Base-by-base conservation (phyloP, 2,797 vertebrate species). In the Characodon lateralis region DNA sequence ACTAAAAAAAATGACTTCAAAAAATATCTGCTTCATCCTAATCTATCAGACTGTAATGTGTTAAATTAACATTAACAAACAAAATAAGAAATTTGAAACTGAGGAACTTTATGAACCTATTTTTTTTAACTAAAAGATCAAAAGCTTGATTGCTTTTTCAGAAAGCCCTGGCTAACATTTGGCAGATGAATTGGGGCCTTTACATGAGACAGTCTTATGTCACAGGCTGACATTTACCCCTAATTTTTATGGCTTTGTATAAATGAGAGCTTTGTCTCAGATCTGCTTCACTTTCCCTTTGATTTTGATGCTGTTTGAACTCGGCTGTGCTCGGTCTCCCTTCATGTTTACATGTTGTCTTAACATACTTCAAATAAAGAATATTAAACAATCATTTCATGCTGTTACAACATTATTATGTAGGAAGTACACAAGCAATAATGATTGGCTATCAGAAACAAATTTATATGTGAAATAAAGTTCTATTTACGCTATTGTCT, bases 231-330 rank as follows among this genome's bases (percentile, higher is more conserved):
- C 63, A 66, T 66, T 66, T 66, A 10, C 39, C 3, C 39, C 63
- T 12, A 35, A 41, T 66, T 66, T 66, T 12, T 24, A 12, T 66
- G 63, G 35, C 35, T 41, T 66, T 24, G 35, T 66, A 41, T 66
- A 41, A 66, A 66, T 66, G 63, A 1, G 20, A 66, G 35, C 20
- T 66, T 66, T 41, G 59, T 48, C 56, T 74, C 41, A 46, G 24
- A 48, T 59, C 39, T 61, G 39, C 56, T 46, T 61, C 56, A 46
- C 41, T 22, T 61, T 58, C 13, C 53, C 20, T 73, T 48, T 48
- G 63, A 66, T 66, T 66, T 66, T 66, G 35, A 66, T 41, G 35
- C 63, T 41, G 39, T 66, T 66, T 66, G 63, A 66, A 41, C 35
- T 41, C 6, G 0, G 16, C 18, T 35, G 16, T 63, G 7, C 31